These are phyloP conservation scores for Dinocampus coccinellae DNA, from an alignment of 2,888 invertebrate species.

Conservation along the genomic window DNA sequence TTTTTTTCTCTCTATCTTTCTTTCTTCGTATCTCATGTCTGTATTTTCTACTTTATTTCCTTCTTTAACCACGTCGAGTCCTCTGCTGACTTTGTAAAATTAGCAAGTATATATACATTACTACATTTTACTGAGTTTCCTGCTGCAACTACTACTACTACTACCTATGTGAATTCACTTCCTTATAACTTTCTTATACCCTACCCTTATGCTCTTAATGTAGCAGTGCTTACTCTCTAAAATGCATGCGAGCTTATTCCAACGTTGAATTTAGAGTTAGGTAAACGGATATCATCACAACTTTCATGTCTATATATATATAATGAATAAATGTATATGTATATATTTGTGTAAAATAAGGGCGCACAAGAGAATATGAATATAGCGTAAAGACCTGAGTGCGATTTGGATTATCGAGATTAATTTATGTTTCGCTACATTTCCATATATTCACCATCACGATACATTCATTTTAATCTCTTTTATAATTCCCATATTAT, in stretches of 20 bases:
- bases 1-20: not conserved
- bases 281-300: slow-evolving; percentile 15
- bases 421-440: slow-evolving; percentile 13
- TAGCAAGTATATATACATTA: not conserved
- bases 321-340: not conserved
- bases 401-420: slow-evolving; percentile 20
- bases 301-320: not conserved
- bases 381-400: not conserved
- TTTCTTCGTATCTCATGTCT: not conserved
- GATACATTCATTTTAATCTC: not conserved
- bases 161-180: not conserved
- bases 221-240: not conserved
- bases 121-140: not conserved
- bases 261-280: not conserved
- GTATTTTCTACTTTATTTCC: not conserved
- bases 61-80: not conserved
- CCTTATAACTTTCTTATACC: not conserved
- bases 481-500: not conserved
- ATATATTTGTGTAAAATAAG: not conserved
- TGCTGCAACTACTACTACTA: not conserved
- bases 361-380: not conserved
- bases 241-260: not conserved
- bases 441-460: not conserved
- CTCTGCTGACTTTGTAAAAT: not conserved
- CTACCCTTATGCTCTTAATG: not conserved